Conservation (phyloP, 2,888 invertebrate genomes). For the Germaria angustata region DNA sequence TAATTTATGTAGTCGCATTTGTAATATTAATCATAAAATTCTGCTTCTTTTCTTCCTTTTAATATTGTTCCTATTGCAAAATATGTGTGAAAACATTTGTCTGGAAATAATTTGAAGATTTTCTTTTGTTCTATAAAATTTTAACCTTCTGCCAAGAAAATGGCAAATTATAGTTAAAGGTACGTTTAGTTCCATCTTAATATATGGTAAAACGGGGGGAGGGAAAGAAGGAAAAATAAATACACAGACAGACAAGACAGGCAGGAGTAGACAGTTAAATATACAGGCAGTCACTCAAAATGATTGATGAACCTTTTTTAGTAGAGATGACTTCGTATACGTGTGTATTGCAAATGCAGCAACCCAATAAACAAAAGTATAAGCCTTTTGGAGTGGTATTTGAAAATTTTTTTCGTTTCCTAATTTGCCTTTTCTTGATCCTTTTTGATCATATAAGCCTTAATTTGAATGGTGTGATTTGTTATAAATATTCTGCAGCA, state of each 20-base stretch:
- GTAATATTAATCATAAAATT: slow-evolving; percentile 55
- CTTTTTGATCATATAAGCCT: too few relatives aligned
- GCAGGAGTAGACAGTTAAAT: slow-evolving; percentile 59
- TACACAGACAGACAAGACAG: slow-evolving; percentile 39
- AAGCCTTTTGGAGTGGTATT: not conserved
- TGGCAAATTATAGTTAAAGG: slow-evolving; percentile 62
- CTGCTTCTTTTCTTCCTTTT: not conserved
- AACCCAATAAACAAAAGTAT: not conserved
- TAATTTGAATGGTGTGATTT: too few relatives aligned
- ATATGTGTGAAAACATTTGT: slow-evolving; percentile 45
- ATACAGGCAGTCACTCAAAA: slow-evolving; percentile 64
- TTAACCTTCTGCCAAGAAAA: slow-evolving; percentile 42
- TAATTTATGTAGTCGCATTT: slow-evolving; percentile 39
- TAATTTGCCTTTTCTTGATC: too few relatives aligned
- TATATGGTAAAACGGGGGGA: not conserved
- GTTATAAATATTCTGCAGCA: too few relatives aligned
- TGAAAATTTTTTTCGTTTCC: not conserved
- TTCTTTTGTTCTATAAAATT: slow-evolving; percentile 39
- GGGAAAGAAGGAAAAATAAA: not conserved
- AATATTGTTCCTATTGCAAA: not conserved
- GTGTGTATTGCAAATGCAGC: not conserved
- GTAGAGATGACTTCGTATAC: not conserved
- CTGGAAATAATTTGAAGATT: slow-evolving; percentile 44
- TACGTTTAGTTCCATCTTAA: not conserved
- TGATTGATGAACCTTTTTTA: slow-evolving; percentile 60